These are phyloP conservation scores for Taxidea taxus DNA, from an alignment of 2,113 vertebrate genomes.

Conservation along the genomic window DNA sequence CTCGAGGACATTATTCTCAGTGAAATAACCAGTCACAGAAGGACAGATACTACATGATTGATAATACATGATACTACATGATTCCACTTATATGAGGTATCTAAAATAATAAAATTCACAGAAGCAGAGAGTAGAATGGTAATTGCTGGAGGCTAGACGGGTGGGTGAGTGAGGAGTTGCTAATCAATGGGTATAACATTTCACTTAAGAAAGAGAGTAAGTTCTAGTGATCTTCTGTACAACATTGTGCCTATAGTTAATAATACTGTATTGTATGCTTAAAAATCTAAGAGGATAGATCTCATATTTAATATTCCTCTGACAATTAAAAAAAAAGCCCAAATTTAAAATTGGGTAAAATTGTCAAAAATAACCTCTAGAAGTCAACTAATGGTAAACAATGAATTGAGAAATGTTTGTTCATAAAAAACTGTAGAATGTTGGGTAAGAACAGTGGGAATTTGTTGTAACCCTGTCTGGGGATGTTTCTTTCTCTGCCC, in stretches of 20 bases:
- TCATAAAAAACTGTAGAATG: slow-evolving; percentile 1
- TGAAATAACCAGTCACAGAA: not conserved
- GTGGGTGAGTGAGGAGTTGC: not conserved
- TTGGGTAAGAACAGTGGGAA: not conserved
- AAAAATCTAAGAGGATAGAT: not conserved
- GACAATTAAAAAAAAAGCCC: not conserved
- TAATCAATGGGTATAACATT: not conserved
- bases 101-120: not conserved
- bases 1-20: not conserved
- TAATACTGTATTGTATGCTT: not conserved
- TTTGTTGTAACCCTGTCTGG: not conserved
- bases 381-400: not conserved
- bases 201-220: not conserved
- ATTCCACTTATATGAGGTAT: not conserved
- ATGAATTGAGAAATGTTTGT: not conserved
- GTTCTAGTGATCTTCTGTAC: not conserved
- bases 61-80: not conserved
- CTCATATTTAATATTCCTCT: not conserved
- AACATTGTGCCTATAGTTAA: not conserved
- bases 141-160: not conserved
- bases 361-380: not conserved
- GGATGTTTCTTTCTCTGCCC: not conserved
- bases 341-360: not conserved
- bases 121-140: not conserved
- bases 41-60: not conserved